phyloP scores from a whole-genome alignment of 2,113 vertebrate genomes.

The Echinops telfairi region DNA sequence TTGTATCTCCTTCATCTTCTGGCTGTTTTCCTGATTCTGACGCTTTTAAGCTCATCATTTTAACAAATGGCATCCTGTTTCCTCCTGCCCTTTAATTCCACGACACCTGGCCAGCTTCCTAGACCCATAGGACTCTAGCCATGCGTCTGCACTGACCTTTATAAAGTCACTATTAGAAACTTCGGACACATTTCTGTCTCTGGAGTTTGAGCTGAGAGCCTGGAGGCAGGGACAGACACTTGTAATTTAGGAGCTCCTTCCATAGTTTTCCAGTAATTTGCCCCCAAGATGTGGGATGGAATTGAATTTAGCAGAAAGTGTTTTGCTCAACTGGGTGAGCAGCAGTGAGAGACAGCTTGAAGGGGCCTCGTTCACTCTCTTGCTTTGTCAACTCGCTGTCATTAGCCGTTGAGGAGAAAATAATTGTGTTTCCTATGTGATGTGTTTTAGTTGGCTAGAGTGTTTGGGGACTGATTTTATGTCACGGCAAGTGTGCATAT shows the following conservation, averaged over 20 bases:
- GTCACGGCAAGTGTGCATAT: background rate
- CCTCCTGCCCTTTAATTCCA: background rate
- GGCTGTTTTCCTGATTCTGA: background rate
- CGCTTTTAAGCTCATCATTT: background rate
- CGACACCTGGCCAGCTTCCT: background rate
- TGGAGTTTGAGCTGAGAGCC: background rate
- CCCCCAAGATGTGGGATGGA: background rate
- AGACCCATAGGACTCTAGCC: background rate
- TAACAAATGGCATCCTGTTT: background rate
- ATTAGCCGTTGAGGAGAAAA: background rate
- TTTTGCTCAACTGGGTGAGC: background rate
- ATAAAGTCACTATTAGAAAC: background rate
- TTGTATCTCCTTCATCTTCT: background rate
- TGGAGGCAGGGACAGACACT: background rate
- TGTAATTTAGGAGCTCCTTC: background rate
- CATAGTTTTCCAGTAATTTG: background rate
- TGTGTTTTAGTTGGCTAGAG: background rate
- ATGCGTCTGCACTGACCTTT: background rate
- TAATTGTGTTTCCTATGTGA: background rate
- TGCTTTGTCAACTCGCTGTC: constrained; percentile 8
- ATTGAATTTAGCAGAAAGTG: background rate
- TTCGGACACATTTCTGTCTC: background rate
- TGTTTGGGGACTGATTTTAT: background rate
- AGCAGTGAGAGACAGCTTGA: background rate
- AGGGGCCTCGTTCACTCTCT: background rate